phyloP scores from a whole-genome alignment of 2,797 vertebrate species.

The Chromobotia macracanthus region DNA sequence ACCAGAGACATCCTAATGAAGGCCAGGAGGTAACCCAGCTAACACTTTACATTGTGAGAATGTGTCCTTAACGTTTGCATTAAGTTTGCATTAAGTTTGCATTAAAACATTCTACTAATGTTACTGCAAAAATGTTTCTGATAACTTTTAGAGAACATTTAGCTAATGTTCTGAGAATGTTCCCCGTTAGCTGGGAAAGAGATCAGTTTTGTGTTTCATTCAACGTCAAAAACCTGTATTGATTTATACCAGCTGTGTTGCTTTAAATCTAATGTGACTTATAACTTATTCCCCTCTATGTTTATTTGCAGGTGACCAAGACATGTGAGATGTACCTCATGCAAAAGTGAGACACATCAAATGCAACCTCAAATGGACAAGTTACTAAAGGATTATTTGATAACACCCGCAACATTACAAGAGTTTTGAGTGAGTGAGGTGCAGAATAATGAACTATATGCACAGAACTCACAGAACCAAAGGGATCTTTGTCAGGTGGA shows the following conservation, averaged over 20 bases:
- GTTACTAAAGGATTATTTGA: too few species aligned
- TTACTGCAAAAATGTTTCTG: too few species aligned
- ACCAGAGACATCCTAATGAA: conserved; percentile 74
- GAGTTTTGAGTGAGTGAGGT: too few species aligned
- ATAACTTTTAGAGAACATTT: too few species aligned
- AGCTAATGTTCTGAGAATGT: too few species aligned
- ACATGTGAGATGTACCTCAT: not conserved
- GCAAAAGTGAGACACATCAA: not conserved
- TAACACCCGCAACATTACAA: too few species aligned
- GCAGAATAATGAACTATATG: not conserved
- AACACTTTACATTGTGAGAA: too few species aligned
- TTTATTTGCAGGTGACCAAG: conserved; percentile 10
- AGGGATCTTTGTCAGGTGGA: not conserved
- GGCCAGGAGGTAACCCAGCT: not conserved
- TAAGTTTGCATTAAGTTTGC: too few species aligned
- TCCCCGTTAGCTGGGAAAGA: not conserved
- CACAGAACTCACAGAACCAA: not conserved
- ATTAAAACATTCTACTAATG: too few species aligned
- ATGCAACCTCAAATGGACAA: too few species aligned
- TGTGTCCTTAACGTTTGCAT: too few species aligned
- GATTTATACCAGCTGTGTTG: not conserved
- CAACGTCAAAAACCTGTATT: not conserved
- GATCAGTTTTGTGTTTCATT: not conserved
- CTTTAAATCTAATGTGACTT: not conserved
- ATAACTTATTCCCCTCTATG: not conserved